Percentiles rank a stretch among this genome's conserved stretches.
These are phyloP conservation scores for Amiota mariae DNA, from an alignment of 2,888 invertebrate species.

Conservation along the genomic window DNA sequence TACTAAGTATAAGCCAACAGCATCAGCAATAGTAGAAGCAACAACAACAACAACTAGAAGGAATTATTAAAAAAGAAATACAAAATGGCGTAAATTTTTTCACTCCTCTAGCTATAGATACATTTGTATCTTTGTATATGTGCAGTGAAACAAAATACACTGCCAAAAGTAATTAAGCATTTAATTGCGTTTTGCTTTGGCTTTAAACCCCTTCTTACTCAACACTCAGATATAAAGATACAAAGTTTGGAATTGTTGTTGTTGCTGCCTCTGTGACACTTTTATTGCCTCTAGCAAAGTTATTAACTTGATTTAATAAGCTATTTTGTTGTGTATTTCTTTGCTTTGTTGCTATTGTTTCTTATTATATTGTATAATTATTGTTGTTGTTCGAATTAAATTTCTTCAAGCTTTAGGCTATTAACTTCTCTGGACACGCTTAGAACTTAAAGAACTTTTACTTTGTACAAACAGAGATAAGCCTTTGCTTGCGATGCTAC, in stretches of 20 bases:
- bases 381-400: no score
- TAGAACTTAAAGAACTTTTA: conserved; percentile 26
- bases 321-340: conserved; percentile 29
- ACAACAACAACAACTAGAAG: not conserved
- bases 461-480: not conserved
- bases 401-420: not conserved
- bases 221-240: no score
- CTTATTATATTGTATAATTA: no score
- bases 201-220: conserved; percentile 8
- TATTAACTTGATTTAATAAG: conserved; percentile 72
- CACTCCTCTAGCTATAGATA: not conserved
- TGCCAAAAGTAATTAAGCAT: conserved; percentile 40
- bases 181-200: conserved; percentile 41
- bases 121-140: no score
- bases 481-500: no score
- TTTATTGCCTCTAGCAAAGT: conserved; percentile 70
- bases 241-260: conserved; percentile 43
- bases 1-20: conserved; percentile 27
- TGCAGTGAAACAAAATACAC: not conserved
- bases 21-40: not conserved
- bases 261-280: conserved; percentile 71
- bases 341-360: conserved; percentile 18
- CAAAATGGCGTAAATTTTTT: conserved; percentile 24
- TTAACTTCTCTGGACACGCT: conserved; percentile 41
- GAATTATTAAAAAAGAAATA: conserved; percentile 10